Conservation (phyloP, 2,888 invertebrate species). For the Gymnosoma rotundatum region DNA sequence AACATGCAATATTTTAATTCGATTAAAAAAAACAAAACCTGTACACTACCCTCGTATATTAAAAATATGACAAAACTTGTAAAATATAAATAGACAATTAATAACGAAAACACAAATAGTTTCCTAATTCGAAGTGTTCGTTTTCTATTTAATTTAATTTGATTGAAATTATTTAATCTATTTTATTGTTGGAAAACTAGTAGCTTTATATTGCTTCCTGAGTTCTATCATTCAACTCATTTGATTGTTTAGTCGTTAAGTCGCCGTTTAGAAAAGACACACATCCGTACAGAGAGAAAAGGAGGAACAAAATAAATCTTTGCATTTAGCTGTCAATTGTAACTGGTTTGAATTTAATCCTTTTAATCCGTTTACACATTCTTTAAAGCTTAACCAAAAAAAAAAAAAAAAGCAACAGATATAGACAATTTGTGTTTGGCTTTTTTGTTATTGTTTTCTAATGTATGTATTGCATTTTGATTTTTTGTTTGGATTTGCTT, state of each 20-base stretch:
- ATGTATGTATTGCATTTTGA: no score
- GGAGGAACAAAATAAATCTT: constrained; percentile 5
- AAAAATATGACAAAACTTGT: not conserved
- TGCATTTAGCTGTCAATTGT: constrained; percentile 38
- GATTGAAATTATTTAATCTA: constrained; percentile 39
- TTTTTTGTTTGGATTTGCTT: no score
- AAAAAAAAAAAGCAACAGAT: constrained; percentile 5
- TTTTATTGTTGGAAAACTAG: constrained; percentile 27
- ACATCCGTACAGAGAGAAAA: not conserved
- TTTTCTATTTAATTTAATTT: constrained; percentile 40
- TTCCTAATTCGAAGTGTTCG: constrained; percentile 28
- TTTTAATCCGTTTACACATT: constrained; percentile 41
- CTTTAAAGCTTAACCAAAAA: constrained; percentile 19
- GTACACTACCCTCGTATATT: constrained; percentile 7
- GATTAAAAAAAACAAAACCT: no score
- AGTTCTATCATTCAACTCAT: constrained; percentile 17
- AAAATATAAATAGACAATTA: constrained; percentile 23
- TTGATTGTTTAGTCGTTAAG: constrained; percentile 32
- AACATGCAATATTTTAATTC: no score
- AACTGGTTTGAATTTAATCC: constrained; percentile 36
- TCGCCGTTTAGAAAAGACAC: not conserved
- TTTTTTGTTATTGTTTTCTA: no score
- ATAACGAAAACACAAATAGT: constrained; percentile 15
- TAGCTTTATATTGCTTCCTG: constrained; percentile 49
- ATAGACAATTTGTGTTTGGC: not conserved